These are phyloP conservation scores for Orientallactaga bullata DNA, from an alignment of 2,113 vertebrate genomes.

Conservation along the genomic window DNA sequence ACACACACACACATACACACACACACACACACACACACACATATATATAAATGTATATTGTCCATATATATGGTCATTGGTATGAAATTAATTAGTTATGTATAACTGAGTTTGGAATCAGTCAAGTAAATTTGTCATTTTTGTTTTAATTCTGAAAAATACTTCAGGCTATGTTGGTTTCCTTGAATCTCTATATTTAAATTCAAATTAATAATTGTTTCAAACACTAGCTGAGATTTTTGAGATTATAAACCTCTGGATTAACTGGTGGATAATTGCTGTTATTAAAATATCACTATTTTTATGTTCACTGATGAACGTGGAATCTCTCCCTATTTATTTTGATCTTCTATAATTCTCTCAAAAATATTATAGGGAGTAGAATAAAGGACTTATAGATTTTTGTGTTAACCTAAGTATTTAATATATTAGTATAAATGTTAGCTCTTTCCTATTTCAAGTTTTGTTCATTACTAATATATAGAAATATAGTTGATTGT, in stretches of 20 bases:
- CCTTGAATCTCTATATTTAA: neutral
- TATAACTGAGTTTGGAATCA: neutral
- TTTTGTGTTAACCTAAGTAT: neutral
- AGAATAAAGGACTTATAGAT: neutral
- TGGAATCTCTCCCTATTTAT: neutral
- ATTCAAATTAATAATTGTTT: neutral
- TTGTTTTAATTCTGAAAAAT: neutral
- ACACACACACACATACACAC: no score
- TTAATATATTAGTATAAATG: neutral
- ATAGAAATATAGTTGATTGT: neutral
- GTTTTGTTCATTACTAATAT: constrained; percentile 7
- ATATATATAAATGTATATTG: no score
- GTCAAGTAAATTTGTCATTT: neutral
- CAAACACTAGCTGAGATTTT: neutral
- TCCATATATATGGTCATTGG: no score
- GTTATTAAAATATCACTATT: no score
- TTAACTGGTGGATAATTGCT: neutral
- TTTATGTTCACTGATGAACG: neutral
- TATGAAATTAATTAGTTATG: no score
- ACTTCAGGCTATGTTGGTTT: neutral
- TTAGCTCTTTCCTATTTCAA: neutral
- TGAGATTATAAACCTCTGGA: neutral
- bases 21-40: no score
- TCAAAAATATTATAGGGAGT: neutral
- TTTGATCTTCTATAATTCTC: neutral